A percentile compares a stretch with the other conserved stretches of the same genome.
These are phyloP conservation scores for Thaleichthys pacificus DNA, from an alignment of 2,797 vertebrate species.

Conservation along the genomic window DNA sequence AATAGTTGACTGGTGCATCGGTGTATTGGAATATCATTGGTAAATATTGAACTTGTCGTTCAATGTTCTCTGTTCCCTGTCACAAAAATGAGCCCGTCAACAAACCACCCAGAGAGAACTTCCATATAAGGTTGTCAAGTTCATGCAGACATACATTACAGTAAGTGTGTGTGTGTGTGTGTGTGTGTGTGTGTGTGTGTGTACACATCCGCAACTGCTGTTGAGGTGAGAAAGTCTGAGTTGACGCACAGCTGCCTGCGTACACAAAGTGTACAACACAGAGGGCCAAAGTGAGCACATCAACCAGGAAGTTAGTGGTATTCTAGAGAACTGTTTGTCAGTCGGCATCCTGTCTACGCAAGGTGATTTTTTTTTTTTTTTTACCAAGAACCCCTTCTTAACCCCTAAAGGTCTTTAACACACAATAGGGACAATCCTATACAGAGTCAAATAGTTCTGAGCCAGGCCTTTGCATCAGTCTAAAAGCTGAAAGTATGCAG, in stretches of 20 bases:
- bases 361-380: background rate
- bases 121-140: conserved; percentile 58
- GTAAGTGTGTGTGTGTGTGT: background rate
- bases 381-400: background rate
- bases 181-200: background rate
- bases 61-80: background rate
- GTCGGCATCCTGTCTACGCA: conserved; percentile 11
- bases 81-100: background rate
- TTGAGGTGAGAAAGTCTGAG: conserved; percentile 25
- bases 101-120: conserved; percentile 37
- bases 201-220: conserved; percentile 1
- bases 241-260: conserved; percentile 35
- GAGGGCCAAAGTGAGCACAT: conserved; percentile 17
- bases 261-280: conserved; percentile 17
- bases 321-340: conserved; percentile 32
- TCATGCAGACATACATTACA: conserved; percentile 1
- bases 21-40: background rate
- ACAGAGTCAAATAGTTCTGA: background rate
- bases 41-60: background rate
- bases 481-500: conserved; percentile 9
- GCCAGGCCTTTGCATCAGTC: conserved; percentile 3
- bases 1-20: conserved; percentile 18
- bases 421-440: background rate
- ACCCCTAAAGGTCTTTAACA: background rate
- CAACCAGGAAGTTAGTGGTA: background rate